Evolutionary conservation across 2,797 vertebrate genomes (phyloP).

Genomic region (Sebastes vulpes): DNA sequence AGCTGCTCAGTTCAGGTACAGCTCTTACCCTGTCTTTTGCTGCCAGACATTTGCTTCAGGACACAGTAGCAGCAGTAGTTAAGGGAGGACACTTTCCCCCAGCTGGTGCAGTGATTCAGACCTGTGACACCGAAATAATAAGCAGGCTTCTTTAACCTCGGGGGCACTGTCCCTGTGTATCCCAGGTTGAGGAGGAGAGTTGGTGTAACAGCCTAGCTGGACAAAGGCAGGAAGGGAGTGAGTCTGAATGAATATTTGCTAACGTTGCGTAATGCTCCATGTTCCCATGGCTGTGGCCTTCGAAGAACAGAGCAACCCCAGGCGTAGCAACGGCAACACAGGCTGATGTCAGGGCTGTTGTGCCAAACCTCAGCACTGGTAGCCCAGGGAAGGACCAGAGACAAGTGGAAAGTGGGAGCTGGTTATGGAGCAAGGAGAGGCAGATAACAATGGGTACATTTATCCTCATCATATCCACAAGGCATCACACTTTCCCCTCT

Average conservation of each 20-base stretch:
- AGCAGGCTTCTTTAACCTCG: conserved; percentile 1
- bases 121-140: conserved; percentile 14
- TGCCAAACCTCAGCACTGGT: conserved; percentile 66
- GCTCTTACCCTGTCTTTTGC: neutral
- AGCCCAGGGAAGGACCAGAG: conserved; percentile 29
- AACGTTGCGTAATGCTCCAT: conserved; percentile 81
- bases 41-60: conserved; percentile 18
- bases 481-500: conserved; percentile 69
- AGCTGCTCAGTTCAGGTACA: conserved; percentile 4
- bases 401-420: conserved; percentile 70
- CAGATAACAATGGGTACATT: conserved; percentile 74
- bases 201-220: conserved; percentile 48
- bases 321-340: conserved; percentile 60
- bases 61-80: neutral
- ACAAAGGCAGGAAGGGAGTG: conserved; percentile 90
- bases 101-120: conserved; percentile 20
- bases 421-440: conserved; percentile 52
- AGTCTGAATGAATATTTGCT: conserved; percentile 85
- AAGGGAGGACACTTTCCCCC: neutral
- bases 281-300: conserved; percentile 83
- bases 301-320: conserved; percentile 75
- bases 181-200: conserved; percentile 62
- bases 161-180: conserved; percentile 40
- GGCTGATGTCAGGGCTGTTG: conserved; percentile 37
- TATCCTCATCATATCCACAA: conserved; percentile 58